Evolutionary conservation across 2,113 vertebrate species (phyloP).

Genomic region (Platysternon megacephalum): DNA sequence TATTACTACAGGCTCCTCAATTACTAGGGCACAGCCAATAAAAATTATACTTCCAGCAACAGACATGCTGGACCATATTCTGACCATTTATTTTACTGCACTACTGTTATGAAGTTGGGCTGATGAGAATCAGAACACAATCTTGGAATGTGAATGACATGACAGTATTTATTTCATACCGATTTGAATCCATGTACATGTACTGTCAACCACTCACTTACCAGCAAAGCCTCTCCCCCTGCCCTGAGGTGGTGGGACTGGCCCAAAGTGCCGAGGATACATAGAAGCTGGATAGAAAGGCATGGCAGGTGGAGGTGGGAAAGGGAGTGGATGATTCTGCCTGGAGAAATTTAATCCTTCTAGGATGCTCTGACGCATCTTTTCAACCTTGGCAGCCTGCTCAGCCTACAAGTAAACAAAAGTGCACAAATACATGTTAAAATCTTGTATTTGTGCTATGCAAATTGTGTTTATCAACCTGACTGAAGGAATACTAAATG

Average conservation of each 20-base stretch:
- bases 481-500: background rate
- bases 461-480: background rate
- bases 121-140: background rate
- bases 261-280: conserved; percentile 89
- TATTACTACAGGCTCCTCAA: background rate
- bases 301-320: conserved; percentile 89
- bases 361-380: conserved; percentile 96
- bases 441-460: background rate
- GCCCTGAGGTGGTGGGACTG: conserved; percentile 87
- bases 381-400: conserved; percentile 93
- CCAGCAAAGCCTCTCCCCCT: conserved; percentile 89
- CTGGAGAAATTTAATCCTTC: conserved; percentile 93
- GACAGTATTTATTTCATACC: background rate
- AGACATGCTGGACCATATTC: background rate
- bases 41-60: background rate
- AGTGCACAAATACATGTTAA: conserved; percentile 17
- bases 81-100: background rate
- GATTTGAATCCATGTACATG: background rate
- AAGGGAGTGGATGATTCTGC: conserved; percentile 88
- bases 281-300: conserved; percentile 90
- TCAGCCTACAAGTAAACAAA: conserved; percentile 84
- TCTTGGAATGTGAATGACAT: background rate
- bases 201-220: conserved; percentile 58
- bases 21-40: background rate
- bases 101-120: background rate